Base-by-base conservation (phyloP, 2,113 vertebrate species). In the Atherinomorus stipes region DNA sequence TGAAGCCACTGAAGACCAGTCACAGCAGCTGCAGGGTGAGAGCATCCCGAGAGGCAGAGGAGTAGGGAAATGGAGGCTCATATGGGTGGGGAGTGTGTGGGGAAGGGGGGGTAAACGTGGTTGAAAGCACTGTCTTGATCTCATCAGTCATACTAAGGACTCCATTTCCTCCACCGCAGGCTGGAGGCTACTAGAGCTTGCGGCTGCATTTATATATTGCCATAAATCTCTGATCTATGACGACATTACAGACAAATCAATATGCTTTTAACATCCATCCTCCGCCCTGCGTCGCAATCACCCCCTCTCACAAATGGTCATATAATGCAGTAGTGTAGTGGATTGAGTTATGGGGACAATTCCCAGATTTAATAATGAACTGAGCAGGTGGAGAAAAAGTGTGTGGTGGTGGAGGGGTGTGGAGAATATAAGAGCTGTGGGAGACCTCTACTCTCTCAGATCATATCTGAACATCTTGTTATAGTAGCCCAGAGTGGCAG, bases 191-290 rank as follows among this genome's bases (percentile, higher is more conserved):
- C 82, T 59, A 51, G 61, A 83, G 85, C 84, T 88, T 71, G 85
- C 78, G 84, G 89, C 86, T 83, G 83, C 90, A 84, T 91, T 92
- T 90, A 91, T 91, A 89, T 88, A 88, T 84, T 64, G 85, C 89
- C 78, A 92, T 92, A 93, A 92, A 91, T 92, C 89, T 86, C 84
- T 76, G 89, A 93, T 92, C 84, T 88, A 93, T 90, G 90, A 93
- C 88, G 91, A 90, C 90, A 92, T 92, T 93, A 93, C 89, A 89
- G 90, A 90, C 90, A 91, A 93, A 94, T 94, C 93, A 92, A 94
- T 94, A 94, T 94, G 91, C 92, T 93, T 94, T 93, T 94, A 94
- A 93, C 93, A 93, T 92, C 93, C 90, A 93, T 93, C 91, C 89
- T 86, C 88, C 85, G 87, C 71, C 82, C 88, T 58, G 72, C 76